A percentile compares a stretch with the other conserved stretches of the same genome.
Evolutionary conservation across 2,113 vertebrate genomes (phyloP).

Genomic region (Tyto alba): DNA sequence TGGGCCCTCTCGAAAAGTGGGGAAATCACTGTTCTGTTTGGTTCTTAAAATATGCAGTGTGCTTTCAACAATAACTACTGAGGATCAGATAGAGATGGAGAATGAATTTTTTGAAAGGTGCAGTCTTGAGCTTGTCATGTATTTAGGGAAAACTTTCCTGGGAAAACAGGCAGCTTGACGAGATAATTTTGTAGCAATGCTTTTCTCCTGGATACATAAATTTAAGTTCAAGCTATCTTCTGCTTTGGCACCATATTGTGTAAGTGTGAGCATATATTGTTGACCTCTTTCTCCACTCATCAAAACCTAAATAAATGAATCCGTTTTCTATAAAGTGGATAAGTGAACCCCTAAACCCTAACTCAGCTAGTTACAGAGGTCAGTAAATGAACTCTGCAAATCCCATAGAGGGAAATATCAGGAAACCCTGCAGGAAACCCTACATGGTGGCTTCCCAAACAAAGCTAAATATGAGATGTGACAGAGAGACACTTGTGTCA

Average conservation of each 20-base stretch:
- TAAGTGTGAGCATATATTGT: background rate
- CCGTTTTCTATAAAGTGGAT: background rate
- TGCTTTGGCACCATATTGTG: background rate
- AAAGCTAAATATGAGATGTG: background rate
- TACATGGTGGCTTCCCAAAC: background rate
- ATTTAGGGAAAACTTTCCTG: constrained; percentile 63
- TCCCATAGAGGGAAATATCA: background rate
- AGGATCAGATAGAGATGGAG: constrained; percentile 63
- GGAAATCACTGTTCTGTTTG: constrained; percentile 63
- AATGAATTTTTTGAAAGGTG: constrained; percentile 66
- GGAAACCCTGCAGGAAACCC: background rate
- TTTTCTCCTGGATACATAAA: constrained; percentile 56
- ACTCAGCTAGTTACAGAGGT: background rate
- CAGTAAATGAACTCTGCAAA: background rate
- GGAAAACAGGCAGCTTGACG: constrained; percentile 61
- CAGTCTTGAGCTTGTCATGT: constrained; percentile 66
- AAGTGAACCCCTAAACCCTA: background rate
- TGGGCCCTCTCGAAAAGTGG: constrained; percentile 55
- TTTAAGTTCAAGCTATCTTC: constrained; percentile 42
- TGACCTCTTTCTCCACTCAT: constrained; percentile 35
- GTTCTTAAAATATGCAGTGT: constrained; percentile 67
- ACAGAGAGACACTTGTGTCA: background rate
- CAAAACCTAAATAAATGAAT: background rate
- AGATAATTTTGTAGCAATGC: constrained; percentile 56
- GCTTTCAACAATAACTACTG: constrained; percentile 66